Conservation (phyloP, 1,140 invertebrate species). For the Caerostris darwini region DNA sequence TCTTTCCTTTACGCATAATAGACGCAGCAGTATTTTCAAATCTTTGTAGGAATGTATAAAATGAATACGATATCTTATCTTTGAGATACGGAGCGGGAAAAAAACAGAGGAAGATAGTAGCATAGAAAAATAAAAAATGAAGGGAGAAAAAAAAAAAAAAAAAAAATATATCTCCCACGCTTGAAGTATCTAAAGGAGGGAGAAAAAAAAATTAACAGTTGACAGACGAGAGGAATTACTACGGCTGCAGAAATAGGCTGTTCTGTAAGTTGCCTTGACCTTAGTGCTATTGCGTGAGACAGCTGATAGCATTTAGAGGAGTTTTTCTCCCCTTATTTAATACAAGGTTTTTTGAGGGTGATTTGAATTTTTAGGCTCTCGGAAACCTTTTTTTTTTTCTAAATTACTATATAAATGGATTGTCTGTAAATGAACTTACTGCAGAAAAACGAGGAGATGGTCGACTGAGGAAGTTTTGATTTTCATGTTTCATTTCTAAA, state of each 20-base stretch:
- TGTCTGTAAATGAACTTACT: too few species aligned
- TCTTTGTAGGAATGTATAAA: neutral
- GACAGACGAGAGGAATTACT: slow-evolving; percentile 20
- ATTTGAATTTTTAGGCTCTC: neutral
- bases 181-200: neutral
- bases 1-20: neutral
- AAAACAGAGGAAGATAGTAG: neutral
- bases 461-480: too few species aligned
- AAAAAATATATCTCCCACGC: neutral
- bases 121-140: neutral
- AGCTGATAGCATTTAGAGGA: neutral
- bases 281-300: neutral
- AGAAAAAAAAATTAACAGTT: neutral
- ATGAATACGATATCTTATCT: slow-evolving; percentile 4
- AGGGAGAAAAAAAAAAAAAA: too few species aligned
- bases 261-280: neutral
- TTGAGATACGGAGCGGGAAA: neutral
- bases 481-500: too few species aligned
- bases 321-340: neutral
- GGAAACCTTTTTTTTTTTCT: too few species aligned
- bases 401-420: too few species aligned
- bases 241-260: neutral
- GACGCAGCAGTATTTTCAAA: neutral
- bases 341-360: neutral
- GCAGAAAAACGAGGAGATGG: too few species aligned